phyloP scores from a whole-genome alignment of 2,113 vertebrate genomes.

The Pseudorasbora parva region DNA sequence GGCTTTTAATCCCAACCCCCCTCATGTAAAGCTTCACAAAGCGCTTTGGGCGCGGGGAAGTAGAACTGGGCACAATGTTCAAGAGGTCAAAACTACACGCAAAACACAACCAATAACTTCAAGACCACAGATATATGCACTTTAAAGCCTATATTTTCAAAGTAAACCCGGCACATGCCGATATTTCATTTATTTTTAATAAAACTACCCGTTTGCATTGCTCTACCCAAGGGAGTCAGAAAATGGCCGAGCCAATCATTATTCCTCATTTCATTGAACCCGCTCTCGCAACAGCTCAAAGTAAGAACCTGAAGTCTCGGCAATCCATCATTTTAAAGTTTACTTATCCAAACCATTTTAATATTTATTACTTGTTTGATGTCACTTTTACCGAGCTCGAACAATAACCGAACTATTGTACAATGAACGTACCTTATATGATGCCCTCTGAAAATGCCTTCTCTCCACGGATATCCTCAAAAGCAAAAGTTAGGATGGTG shows the following conservation, averaged over 20 bases:
- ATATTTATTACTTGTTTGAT: background rate
- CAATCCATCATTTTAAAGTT: background rate
- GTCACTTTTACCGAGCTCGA: background rate
- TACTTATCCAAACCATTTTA: background rate
- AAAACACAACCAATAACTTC: accelerated
- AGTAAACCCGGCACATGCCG: background rate
- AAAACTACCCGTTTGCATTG: constrained; percentile 15
- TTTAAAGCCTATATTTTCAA: constrained; percentile 12
- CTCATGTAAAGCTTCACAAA: constrained; percentile 69
- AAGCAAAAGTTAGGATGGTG: background rate
- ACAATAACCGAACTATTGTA: background rate
- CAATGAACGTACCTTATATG: constrained; percentile 17
- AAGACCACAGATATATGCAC: accelerated
- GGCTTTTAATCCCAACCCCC: constrained; percentile 73
- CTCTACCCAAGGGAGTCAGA: constrained; percentile 49
- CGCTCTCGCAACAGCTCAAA: background rate
- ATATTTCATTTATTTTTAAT: background rate
- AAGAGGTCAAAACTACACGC: constrained; percentile 37
- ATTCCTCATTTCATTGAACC: constrained; percentile 14
- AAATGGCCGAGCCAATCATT: constrained; percentile 70
- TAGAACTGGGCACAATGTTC: constrained; percentile 53
- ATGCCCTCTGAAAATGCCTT: constrained; percentile 65
- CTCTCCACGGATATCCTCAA: constrained; percentile 24
- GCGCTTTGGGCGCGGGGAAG: constrained; percentile 70
- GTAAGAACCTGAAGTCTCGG: background rate